Percentiles rank a stretch among this genome's conserved stretches.
phyloP scores from a whole-genome alignment of 92 coral and sea anemone genomes.

The Palythoa grandis region DNA sequence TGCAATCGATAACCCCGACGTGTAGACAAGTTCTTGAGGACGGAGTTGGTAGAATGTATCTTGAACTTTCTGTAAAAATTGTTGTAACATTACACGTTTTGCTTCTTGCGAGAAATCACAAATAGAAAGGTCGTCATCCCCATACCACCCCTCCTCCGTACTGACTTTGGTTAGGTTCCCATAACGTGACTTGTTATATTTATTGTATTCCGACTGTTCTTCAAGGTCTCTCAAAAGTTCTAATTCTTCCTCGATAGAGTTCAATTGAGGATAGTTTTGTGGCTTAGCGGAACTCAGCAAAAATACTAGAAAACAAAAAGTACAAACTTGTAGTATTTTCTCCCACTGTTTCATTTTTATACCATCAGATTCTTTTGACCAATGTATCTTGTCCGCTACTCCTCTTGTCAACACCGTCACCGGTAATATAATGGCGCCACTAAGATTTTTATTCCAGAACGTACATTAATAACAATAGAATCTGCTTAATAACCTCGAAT shows the following conservation, averaged over 20 bases:
- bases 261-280: not conserved
- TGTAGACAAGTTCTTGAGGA: slow-evolving; percentile 42
- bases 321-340: not conserved
- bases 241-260: not conserved
- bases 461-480: no score
- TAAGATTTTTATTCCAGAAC: not conserved
- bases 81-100: slow-evolving; percentile 1
- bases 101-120: slow-evolving; percentile 32
- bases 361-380: not conserved
- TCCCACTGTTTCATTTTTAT: not conserved
- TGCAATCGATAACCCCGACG: not conserved
- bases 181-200: not conserved
- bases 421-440: not conserved
- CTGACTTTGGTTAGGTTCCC: not conserved
- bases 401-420: not conserved
- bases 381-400: not conserved
- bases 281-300: not conserved
- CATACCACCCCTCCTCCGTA: not conserved
- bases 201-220: not conserved
- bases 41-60: slow-evolving; percentile 16
- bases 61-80: slow-evolving; percentile 33
- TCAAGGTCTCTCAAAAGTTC: slow-evolving; percentile 4
- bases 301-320: not conserved
- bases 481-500: no score
- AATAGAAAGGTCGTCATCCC: not conserved